These are phyloP conservation scores for Neosilurus hyrtlii DNA, from an alignment of 2,797 vertebrate genomes.

Conservation along the genomic window DNA sequence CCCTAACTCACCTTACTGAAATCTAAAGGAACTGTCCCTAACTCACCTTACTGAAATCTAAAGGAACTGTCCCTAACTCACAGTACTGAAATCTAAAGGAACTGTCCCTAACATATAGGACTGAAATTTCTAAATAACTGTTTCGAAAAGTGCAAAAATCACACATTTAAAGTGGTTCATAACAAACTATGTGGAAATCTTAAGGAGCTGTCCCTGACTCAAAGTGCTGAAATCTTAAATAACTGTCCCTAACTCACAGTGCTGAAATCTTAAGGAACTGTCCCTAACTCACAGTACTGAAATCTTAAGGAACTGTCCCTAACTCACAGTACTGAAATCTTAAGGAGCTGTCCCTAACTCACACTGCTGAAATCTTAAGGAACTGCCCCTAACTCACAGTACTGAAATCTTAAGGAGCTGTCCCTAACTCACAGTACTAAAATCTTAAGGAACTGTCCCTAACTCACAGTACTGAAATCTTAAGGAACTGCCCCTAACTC, in stretches of 20 bases:
- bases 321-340: neutral
- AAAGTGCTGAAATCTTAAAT: slow-evolving; percentile 26
- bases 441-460: neutral
- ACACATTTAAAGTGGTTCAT: too few species aligned
- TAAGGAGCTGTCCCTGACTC: too few species aligned
- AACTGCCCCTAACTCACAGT: neutral
- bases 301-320: too few species aligned
- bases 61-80: too few species aligned
- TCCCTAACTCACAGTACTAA: neutral
- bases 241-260: neutral
- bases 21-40: neutral
- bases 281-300: neutral
- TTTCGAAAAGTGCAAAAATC: too few species aligned
- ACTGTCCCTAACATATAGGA: neutral
- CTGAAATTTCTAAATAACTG: neutral
- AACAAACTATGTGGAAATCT: too few species aligned
- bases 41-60: too few species aligned
- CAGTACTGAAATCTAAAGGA: too few species aligned
- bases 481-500: neutral
- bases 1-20: too few species aligned
- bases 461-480: slow-evolving; percentile 18
- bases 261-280: neutral
- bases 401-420: neutral
- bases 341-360: neutral
- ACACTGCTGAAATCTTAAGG: neutral